Conservation (phyloP, 2,113 vertebrate genomes). For the Holacanthus passer region DNA sequence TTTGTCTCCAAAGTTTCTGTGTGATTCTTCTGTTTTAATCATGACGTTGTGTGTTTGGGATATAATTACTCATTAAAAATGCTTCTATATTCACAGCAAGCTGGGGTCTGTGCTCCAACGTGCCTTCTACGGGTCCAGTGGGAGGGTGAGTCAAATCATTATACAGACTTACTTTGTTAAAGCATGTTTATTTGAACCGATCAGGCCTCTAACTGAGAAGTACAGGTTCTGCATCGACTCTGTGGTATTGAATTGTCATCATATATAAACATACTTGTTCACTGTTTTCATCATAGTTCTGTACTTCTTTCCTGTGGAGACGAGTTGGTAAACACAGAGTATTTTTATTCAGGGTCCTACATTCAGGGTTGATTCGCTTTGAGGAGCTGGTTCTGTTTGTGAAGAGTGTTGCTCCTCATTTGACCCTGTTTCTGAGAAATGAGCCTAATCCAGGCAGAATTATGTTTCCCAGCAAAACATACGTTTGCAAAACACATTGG, state of each 20-base stretch:
- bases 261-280: background rate
- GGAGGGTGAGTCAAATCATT: constrained; percentile 79
- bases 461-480: background rate
- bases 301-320: background rate
- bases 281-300: too few species aligned
- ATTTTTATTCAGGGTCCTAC: background rate
- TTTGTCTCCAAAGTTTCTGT: background rate
- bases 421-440: too few species aligned
- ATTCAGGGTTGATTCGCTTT: too few species aligned
- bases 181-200: background rate
- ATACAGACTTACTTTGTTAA: background rate
- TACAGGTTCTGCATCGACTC: background rate
- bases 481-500: too few species aligned
- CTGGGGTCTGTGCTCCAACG: constrained; percentile 89
- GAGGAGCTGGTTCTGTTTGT: too few species aligned
- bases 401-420: background rate
- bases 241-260: background rate
- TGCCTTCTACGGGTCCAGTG: constrained; percentile 87
- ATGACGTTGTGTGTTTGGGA: background rate
- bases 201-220: background rate
- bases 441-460: background rate
- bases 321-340: background rate
- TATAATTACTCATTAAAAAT: constrained; percentile 4
- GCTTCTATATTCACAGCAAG: constrained; percentile 78
- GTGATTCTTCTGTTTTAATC: background rate